Base-by-base conservation (phyloP, 2,113 vertebrate species). In the Ciconia maguari region DNA sequence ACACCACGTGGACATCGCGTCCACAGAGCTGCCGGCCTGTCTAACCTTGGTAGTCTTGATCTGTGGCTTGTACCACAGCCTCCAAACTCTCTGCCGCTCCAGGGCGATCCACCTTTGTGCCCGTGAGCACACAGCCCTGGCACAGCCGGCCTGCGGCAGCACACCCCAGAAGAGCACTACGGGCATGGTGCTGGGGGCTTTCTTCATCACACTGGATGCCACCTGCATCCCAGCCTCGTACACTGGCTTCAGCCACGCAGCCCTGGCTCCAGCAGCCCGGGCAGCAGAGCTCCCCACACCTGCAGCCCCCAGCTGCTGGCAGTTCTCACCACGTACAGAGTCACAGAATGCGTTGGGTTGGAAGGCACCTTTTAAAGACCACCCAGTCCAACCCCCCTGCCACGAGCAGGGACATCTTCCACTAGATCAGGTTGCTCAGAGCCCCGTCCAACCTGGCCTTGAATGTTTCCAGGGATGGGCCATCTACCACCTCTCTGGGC, bases 271-370 rank as follows among this genome's bases (percentile, higher is more conserved):
- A 96, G 91, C 3, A 97, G 98, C n/a, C 97, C 97, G 1, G 92
- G 95, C 10, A 83, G 97, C 84, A 99, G 98, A 95, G 98, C 98
- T 1, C 96, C 98, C 26, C 98, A 98, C 91, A 98, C 98, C 65
- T 98, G 99, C 29, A 96, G 97, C 30, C 99, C 98, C 20, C 98
- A 98, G 90, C 90, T 98, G 70, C 98, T 98, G 7, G 98, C 98
- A 30, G 98, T 98, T 87, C 96, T 98, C 92, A 96, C 98, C 0
- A 97, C 98, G 86, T 98, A 10, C 11, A 13, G 51, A 25, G 18
- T 10, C 29, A 10, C 21, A 13, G 52, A 26, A 25, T 1, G 16
- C 21, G 34, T 42, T 74, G 38, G 27, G 38, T 25, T 6, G 70
- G 51, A 42, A 55, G 16, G 71, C 16, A 42, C 38, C 36, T 32